Base-by-base conservation (phyloP, 2,888 invertebrate genomes). In the Melinopterus prodromus region DNA sequence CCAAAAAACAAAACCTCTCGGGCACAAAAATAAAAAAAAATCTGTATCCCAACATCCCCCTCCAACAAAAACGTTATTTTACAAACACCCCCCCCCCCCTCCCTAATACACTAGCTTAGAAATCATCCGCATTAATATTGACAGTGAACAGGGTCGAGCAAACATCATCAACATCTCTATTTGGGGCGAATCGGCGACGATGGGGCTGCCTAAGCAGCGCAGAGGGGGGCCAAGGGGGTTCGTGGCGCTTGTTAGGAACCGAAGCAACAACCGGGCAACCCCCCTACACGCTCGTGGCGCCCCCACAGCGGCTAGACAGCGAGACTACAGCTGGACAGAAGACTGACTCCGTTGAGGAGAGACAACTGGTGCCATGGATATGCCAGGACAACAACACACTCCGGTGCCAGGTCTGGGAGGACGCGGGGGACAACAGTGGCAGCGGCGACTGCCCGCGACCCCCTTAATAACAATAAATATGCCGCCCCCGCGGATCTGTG, bases 321-420 rank as follows among this genome's bases (percentile, higher is more conserved):
- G 53, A 7, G 53, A 53, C 53, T 53, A 53, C 53, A 9, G 53
- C 9, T 53, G 53, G 53, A 53, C 53, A 53, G 53, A 53, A 53
- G 53, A 74, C 74, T 74, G 74, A 74, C 36, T 74, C 16, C 71
- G 71, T 35, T 71, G 74, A 35, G 74, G n/a, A 36, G n/a, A 74
- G 74, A 74, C 74, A 74, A 37, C 37, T 74, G 74, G 74, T 74
- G 74, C 74, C 35, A 74, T 53, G 53, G 53, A 53, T 53, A 53
- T 53, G 74, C 36, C 74, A 36, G 12, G 53, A 74, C 74, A 74
- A 74, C 74, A 74, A 74, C 74, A 74, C 35, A 74, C 74, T 74
- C 74, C 37, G 74, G 74, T 74, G 74, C 74, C 74, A 74, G 74
- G 74, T 74, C 74, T 53, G 12, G 53, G 53, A 12, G 53, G 53